Evolutionary conservation across 53 echinoderm and acorn worm genomes (phyloP).

Genomic region (Patiria pectinifera): DNA sequence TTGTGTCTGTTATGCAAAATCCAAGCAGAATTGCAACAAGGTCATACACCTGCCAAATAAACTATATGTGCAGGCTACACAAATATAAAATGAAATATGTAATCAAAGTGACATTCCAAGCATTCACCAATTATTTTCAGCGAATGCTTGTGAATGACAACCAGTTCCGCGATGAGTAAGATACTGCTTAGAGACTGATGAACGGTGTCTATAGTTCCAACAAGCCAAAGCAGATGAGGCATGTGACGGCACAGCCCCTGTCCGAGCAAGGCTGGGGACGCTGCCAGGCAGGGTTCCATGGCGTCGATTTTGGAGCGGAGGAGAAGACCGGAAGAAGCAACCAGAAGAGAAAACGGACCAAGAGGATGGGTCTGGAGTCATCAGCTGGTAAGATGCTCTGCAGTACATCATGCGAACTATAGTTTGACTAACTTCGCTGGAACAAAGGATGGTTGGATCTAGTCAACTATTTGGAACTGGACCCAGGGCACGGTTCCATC

Average conservation of each 20-base stretch:
- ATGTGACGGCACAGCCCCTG: slow-evolving; percentile 1
- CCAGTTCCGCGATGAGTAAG: not conserved
- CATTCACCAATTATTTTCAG: not conserved
- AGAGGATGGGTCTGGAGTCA: not conserved
- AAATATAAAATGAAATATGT: no score
- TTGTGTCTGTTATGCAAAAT: no score
- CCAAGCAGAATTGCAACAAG: no score
- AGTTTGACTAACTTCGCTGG: no score
- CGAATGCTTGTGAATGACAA: not conserved
- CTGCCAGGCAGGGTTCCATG: slow-evolving; percentile 66
- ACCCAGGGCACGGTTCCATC: no score
- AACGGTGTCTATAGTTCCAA: not conserved
- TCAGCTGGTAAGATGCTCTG: not conserved
- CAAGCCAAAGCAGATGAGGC: slow-evolving; percentile 30
- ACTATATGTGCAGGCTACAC: no score
- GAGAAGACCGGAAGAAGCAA: not conserved
- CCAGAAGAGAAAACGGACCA: slow-evolving; percentile 1
- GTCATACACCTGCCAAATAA: no score
- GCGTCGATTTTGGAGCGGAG: not conserved
- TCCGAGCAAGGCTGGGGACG: slow-evolving; percentile 62
- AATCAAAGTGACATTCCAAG: no score
- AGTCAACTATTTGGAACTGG: no score
- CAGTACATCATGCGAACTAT: no score
- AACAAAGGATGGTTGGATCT: no score
- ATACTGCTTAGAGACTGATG: not conserved